A percentile compares a stretch with the other conserved stretches of the same genome.
Conservation (phyloP, 2,113 vertebrate genomes). For the Tichodroma muraria region DNA sequence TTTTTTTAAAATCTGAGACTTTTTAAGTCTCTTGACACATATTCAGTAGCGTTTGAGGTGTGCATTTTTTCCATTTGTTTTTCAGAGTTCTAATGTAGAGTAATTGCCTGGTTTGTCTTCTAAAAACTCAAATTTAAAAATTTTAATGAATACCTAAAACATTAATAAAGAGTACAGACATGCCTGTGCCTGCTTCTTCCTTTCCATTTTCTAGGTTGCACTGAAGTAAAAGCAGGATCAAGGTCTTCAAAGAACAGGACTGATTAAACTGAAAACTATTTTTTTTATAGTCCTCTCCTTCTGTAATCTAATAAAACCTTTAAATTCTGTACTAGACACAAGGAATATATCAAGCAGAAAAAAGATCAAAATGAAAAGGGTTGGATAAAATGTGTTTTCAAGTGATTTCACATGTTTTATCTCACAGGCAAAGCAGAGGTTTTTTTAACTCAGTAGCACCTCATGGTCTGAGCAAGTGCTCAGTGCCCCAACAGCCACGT, state of each 20-base stretch:
- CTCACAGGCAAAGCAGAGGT: background rate
- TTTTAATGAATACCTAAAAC: constrained; percentile 5
- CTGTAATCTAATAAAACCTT: background rate
- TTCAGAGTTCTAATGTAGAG: background rate
- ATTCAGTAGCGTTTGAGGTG: background rate
- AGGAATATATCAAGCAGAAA: background rate
- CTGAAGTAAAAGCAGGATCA: background rate
- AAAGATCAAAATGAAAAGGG: background rate
- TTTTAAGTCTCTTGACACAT: background rate
- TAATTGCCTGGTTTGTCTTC: constrained; percentile 20
- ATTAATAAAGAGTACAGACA: background rate
- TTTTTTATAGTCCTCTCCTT: background rate
- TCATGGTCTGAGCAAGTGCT: background rate
- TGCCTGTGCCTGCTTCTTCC: background rate
- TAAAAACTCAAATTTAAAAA: constrained; percentile 18
- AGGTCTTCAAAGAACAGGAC: background rate
- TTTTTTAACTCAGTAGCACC: background rate
- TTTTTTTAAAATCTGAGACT: background rate
- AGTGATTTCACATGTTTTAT: background rate
- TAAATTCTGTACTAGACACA: background rate
- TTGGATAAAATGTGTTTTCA: background rate
- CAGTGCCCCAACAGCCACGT: background rate
- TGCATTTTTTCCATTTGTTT: background rate
- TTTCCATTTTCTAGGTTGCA: background rate
- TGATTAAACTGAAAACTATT: background rate